phyloP scores from a whole-genome alignment of 2,797 vertebrate species.

The Melanotaenia pygmaea region DNA sequence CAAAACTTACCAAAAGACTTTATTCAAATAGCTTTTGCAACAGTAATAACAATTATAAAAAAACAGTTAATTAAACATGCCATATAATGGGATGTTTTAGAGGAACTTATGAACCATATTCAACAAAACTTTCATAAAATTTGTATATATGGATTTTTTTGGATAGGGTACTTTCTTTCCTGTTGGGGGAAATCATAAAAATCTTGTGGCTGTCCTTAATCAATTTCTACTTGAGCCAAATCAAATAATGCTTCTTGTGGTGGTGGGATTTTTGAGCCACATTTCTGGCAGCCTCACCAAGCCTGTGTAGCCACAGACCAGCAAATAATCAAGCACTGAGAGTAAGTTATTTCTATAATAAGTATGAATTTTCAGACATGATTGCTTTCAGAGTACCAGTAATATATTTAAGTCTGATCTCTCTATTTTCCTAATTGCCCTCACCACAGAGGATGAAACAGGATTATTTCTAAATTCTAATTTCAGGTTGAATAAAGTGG shows the following conservation, averaged over 20 bases:
- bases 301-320: constrained; percentile 25
- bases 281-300: constrained; percentile 42
- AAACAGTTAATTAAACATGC: too few species aligned
- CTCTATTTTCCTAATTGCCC: background rate
- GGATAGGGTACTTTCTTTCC: constrained; percentile 37
- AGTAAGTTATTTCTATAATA: constrained; percentile 42
- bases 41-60: background rate
- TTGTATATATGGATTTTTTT: constrained; percentile 11
- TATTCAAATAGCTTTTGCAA: background rate
- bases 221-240: constrained; percentile 44
- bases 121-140: constrained; percentile 32
- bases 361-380: constrained; percentile 23
- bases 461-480: constrained; percentile 1
- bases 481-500: constrained; percentile 13
- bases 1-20: background rate
- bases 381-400: constrained; percentile 7
- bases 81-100: background rate
- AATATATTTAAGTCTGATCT: constrained; percentile 8
- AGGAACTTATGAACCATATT: constrained; percentile 15
- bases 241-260: constrained; percentile 54
- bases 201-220: constrained; percentile 49
- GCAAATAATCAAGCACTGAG: constrained; percentile 57
- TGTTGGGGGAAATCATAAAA: constrained; percentile 31
- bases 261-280: constrained; percentile 54
- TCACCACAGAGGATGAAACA: constrained; percentile 3